Evolutionary conservation across 1,140 invertebrate species (phyloP).

Genomic region (Drosophila pandora): DNA sequence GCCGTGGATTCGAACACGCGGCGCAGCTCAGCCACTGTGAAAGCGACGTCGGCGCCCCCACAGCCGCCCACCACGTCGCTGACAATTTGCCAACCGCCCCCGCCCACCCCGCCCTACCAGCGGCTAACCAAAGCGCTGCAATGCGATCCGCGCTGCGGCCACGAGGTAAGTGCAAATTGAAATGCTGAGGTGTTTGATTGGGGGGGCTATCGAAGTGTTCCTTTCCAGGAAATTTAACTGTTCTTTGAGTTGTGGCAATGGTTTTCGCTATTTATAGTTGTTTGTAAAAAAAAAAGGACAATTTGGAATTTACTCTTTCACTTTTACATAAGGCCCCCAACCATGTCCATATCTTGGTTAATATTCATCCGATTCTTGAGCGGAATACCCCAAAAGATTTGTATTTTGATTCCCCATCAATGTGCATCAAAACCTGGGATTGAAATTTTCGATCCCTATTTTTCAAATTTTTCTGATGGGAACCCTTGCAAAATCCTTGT

Average conservation of each 20-base stretch:
- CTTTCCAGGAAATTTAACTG: background rate
- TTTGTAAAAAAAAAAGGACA: too few species aligned
- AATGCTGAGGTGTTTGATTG: background rate
- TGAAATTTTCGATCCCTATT: too few species aligned
- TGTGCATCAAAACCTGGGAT: too few species aligned
- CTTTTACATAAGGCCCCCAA: too few species aligned
- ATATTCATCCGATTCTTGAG: too few species aligned
- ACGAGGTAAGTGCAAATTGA: constrained; percentile 77
- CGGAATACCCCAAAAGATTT: too few species aligned
- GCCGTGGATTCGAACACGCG: constrained; percentile 82
- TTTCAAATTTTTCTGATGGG: too few species aligned
- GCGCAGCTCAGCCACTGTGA: constrained; percentile 69
- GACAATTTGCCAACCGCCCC: constrained; percentile 75
- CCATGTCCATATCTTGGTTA: too few species aligned
- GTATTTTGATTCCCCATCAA: too few species aligned
- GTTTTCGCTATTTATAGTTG: too few species aligned
- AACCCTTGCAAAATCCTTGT: too few species aligned
- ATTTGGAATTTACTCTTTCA: too few species aligned
- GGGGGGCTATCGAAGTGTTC: background rate
- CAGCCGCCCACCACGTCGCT: constrained; percentile 53
- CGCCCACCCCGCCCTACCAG: constrained; percentile 82
- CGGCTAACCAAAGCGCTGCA: constrained; percentile 83
- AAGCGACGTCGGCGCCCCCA: constrained; percentile 46
- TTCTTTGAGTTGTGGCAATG: background rate
- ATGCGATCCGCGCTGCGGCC: constrained; percentile 83